Evolutionary conservation across 2,797 vertebrate genomes (phyloP).

Genomic region (Chiloscyllium punctatum): DNA sequence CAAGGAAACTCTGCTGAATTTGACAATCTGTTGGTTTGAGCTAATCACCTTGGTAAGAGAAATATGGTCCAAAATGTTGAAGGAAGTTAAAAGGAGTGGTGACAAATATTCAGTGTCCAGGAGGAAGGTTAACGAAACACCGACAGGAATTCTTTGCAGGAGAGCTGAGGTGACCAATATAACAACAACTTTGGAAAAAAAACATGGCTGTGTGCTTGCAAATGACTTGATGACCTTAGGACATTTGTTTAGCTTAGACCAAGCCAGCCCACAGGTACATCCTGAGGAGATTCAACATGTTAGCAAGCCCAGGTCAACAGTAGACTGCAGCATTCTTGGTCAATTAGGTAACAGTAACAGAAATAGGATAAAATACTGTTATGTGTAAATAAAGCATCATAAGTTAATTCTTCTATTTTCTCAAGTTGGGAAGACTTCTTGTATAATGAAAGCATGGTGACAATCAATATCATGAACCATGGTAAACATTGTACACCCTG

Average conservation of each 20-base stretch:
- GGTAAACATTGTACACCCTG: neutral
- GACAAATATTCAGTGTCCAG: neutral
- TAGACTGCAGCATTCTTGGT: neutral
- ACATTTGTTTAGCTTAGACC: neutral
- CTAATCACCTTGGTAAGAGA: neutral
- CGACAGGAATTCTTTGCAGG: neutral
- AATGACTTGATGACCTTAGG: neutral
- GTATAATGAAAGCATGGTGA: neutral
- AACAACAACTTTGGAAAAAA: neutral
- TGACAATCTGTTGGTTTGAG: neutral
- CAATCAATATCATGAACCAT: neutral
- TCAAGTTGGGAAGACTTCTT: neutral
- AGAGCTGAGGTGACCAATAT: too few species aligned
- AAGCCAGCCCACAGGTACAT: neutral
- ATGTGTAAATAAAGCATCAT: neutral
- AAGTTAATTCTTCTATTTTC: neutral
- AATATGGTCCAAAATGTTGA: neutral
- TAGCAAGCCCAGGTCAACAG: neutral
- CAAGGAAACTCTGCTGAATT: neutral
- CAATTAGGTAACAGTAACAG: neutral
- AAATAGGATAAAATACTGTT: neutral
- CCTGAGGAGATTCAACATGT: neutral
- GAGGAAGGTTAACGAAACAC: neutral
- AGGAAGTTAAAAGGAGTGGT: neutral
- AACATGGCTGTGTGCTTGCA: neutral